Percentiles rank a stretch among this genome's conserved stretches.
phyloP scores from a whole-genome alignment of 2,113 vertebrate species.

The Blennius ocellaris region DNA sequence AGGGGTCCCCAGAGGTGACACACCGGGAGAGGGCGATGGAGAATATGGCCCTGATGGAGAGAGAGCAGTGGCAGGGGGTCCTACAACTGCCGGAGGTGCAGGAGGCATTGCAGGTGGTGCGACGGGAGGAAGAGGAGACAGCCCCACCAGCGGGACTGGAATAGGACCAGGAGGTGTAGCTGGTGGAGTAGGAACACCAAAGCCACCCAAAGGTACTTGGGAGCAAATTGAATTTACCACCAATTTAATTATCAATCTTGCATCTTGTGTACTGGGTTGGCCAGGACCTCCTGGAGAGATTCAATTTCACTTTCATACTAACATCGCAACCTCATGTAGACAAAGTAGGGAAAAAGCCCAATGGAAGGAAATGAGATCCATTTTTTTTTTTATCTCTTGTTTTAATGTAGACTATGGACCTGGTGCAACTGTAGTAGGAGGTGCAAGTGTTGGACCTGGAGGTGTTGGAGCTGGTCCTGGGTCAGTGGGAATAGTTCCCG shows the following conservation, averaged over 20 bases:
- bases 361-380: neutral
- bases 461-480: slow-evolving; percentile 34
- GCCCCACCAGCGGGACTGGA: slow-evolving; percentile 49
- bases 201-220: slow-evolving; percentile 63
- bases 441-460: slow-evolving; percentile 27
- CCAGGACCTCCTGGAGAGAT: no score
- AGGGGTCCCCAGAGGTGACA: slow-evolving; percentile 82
- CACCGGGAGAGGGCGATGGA: slow-evolving; percentile 79
- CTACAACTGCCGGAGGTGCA: slow-evolving; percentile 22
- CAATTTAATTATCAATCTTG: no score
- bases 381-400: neutral
- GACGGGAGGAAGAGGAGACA: slow-evolving; percentile 53
- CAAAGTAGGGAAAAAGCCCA: no score
- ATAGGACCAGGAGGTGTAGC: slow-evolving; percentile 36
- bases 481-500: slow-evolving; percentile 41
- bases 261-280: no score
- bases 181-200: slow-evolving; percentile 52
- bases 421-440: slow-evolving; percentile 54
- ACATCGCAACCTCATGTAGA: no score
- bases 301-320: no score
- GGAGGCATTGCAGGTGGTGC: slow-evolving; percentile 34
- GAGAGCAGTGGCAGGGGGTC: slow-evolving; percentile 49
- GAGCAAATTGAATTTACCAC: no score
- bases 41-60: slow-evolving; percentile 68
- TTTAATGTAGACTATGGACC: slow-evolving; percentile 30